Conservation (phyloP, 2,113 vertebrate genomes). For the Trogon surrucura region DNA sequence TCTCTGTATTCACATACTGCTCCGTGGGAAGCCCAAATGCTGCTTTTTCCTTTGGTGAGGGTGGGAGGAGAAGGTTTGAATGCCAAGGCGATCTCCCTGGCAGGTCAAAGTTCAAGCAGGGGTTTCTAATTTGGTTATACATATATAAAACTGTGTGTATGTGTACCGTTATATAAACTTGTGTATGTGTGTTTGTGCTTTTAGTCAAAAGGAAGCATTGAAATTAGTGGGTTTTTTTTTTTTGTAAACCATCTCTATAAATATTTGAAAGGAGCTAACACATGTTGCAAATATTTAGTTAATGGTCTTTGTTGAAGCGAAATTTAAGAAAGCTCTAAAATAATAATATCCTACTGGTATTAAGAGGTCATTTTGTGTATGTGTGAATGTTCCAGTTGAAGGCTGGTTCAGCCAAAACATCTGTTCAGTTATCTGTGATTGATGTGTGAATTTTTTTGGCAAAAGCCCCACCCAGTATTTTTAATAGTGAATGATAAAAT, state of each 20-base stretch:
- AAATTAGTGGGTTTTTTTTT: not conserved
- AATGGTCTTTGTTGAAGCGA: not conserved
- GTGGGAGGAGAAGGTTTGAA: not conserved
- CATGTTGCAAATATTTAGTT: conserved; percentile 17
- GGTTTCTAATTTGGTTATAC: not conserved
- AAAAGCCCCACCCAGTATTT: not conserved
- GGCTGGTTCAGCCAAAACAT: not conserved
- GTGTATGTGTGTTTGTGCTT: not conserved
- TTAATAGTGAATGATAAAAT: not conserved
- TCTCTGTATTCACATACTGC: not conserved
- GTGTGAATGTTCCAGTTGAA: conserved; percentile 3
- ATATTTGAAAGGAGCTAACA: conserved; percentile 8
- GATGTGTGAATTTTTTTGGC: not conserved
- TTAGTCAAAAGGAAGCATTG: not conserved
- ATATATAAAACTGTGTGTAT: not conserved
- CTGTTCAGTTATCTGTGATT: not conserved
- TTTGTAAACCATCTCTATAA: not conserved
- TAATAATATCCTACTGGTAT: not conserved
- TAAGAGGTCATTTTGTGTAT: not conserved
- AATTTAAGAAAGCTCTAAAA: conserved; percentile 5
- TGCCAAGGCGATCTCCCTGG: not conserved
- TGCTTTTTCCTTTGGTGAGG: not conserved
- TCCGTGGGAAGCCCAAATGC: not conserved
- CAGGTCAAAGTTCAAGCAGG: not conserved
- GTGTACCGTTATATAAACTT: not conserved